Evolutionary conservation across 2,113 vertebrate species (phyloP).

Genomic region (Oplegnathus fasciatus): DNA sequence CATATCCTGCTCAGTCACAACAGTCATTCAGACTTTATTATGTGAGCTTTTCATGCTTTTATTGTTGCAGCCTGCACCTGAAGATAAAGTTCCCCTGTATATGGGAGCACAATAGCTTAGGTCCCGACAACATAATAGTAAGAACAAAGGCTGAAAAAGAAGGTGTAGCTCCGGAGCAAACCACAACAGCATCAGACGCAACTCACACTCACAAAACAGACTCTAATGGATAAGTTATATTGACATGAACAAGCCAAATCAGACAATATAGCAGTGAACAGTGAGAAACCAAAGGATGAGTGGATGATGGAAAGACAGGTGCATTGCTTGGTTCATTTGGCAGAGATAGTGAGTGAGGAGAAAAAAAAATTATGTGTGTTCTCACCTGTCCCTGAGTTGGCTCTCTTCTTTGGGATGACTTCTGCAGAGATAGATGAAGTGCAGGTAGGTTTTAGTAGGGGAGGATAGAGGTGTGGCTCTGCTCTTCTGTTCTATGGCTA

Average conservation of each 20-base stretch:
- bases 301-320: not conserved
- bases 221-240: not conserved
- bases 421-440: conserved; percentile 70
- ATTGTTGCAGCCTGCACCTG: conserved; percentile 28
- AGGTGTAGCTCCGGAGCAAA: not conserved
- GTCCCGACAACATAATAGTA: not conserved
- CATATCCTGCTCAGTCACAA: not conserved
- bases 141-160: conserved; percentile 22
- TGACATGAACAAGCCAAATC: not conserved
- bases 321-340: not conserved
- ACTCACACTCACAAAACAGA: not conserved
- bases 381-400: conserved; percentile 81
- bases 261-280: not conserved
- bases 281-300: not conserved
- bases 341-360: not conserved
- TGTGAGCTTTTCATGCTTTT: conserved; percentile 22
- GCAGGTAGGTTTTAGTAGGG: conserved; percentile 53
- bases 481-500: conserved; percentile 44
- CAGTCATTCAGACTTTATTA: conserved; percentile 22
- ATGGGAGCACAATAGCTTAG: conserved; percentile 8
- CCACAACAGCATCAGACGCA: not conserved
- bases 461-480: conserved; percentile 63
- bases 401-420: conserved; percentile 81
- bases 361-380: not conserved
- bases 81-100: not conserved